Base-by-base conservation (phyloP, 2,113 vertebrate species). In the Verasper variegatus region DNA sequence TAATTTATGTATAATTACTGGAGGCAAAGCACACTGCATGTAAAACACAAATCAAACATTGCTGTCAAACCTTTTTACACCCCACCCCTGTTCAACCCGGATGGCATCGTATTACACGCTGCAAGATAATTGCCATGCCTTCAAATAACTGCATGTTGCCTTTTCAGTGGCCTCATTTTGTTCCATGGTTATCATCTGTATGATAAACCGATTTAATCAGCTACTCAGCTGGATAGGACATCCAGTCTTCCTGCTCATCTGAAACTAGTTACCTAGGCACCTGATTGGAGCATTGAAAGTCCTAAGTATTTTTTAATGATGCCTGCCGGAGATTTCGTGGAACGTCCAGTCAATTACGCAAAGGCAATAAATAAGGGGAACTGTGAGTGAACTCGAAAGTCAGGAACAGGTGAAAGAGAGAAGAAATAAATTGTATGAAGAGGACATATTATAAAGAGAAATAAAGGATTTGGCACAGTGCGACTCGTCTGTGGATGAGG, bases 201-300 rank as follows among this genome's bases (percentile, higher is more conserved):
- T 76, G 62, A 81, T 78, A 71, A 86, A 84, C 59, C 73, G 45
- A 76, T 88, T 86, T 69, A 86, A 90, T 90, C 72, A 84, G 80
- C 71, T 56, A 60, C 82, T 83, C 71, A 60, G 79, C 49, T 83
- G 77, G 80, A 76, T 66, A 62, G 59, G 52, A 37, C 63, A 60
- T 54, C 62, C 35, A 18, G n/a, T 73, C 23, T 56, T 49, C 13
- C 20, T 71, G 49, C 52, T 71, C 58, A 65, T 63, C 70, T 61
- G 23, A 74, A 75, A 85, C 57, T n/a, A 49, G 63, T 68, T 62
- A 35, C n/a, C 26, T 72, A 83, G 26, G 24, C 15, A n/a, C 60
- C 76, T 75, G 51, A 84, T 59, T 68, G 69, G 40, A 66, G 24
- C n/a, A 74, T 80, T 86, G 64, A 71, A 78, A 56, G 54, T 60